These are phyloP conservation scores for Scleropages formosus DNA, from an alignment of 2,797 vertebrate genomes.

Conservation along the genomic window DNA sequence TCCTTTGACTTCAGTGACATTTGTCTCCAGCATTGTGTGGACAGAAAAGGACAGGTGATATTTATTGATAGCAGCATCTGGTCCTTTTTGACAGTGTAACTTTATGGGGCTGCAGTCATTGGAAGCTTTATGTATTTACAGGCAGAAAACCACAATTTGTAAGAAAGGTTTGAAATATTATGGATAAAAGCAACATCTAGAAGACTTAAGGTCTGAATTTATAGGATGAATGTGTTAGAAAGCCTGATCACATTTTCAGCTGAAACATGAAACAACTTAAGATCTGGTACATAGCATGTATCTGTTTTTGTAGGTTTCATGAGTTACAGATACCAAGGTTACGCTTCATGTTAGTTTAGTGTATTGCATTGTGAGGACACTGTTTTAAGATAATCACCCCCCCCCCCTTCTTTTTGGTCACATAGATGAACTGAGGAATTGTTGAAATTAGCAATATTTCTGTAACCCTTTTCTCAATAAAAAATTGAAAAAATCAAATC, in stretches of 20 bases:
- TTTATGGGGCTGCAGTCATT: slow-evolving; percentile 20
- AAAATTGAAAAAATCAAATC: slow-evolving; percentile 31
- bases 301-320: slow-evolving; percentile 10
- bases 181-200: neutral
- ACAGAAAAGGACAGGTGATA: slow-evolving; percentile 9
- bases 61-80: slow-evolving; percentile 12
- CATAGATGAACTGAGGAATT: slow-evolving; percentile 21
- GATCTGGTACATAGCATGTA: slow-evolving; percentile 6
- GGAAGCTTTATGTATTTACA: slow-evolving; percentile 15
- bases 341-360: slow-evolving; percentile 8
- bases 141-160: neutral
- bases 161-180: neutral
- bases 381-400: neutral
- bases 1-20: neutral
- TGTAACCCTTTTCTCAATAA: slow-evolving; percentile 43
- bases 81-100: neutral
- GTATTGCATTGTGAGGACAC: slow-evolving; percentile 19
- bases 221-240: slow-evolving; percentile 8
- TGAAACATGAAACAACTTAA: slow-evolving; percentile 18
- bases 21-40: neutral
- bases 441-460: slow-evolving; percentile 29
- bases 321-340: neutral
- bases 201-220: slow-evolving; percentile 5
- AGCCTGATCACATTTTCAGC: neutral
- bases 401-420: slow-evolving; percentile 24